Evolutionary conservation across 2,888 invertebrate genomes (phyloP).

Genomic region (Mesorhabditis sp.): DNA sequence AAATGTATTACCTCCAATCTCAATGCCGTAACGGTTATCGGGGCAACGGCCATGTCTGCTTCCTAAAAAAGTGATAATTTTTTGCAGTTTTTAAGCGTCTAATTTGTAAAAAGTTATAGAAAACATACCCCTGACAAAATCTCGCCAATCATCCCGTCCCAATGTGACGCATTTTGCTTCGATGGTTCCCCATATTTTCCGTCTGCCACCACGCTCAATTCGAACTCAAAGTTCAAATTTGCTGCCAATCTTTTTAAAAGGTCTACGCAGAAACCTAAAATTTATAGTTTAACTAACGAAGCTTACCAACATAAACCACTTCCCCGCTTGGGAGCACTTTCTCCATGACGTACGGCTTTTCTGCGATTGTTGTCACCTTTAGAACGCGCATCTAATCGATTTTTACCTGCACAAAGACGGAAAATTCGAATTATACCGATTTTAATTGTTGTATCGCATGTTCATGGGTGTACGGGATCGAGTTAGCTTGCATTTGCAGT

Average conservation of each 20-base stretch:
- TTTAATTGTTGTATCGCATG: constrained; percentile 16
- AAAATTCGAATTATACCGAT: neutral
- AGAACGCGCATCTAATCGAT: constrained; percentile 37
- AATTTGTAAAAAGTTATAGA: constrained; percentile 69
- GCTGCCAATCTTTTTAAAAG: constrained; percentile 64
- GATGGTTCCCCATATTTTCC: constrained; percentile 54
- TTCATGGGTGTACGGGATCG: constrained; percentile 41
- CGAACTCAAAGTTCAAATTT: constrained; percentile 46
- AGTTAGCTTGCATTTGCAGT: constrained; percentile 34
- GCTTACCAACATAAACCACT: constrained; percentile 64
- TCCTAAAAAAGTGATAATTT: constrained; percentile 67
- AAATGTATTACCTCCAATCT: constrained; percentile 81
- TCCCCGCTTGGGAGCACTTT: constrained; percentile 61
- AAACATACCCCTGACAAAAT: constrained; percentile 38
- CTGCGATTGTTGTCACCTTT: constrained; percentile 58
- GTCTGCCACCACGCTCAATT: constrained; percentile 56
- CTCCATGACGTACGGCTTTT: constrained; percentile 60
- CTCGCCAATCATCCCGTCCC: constrained; percentile 58
- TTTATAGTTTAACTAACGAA: too few species aligned
- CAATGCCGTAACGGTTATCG: constrained; percentile 91
- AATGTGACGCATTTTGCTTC: constrained; percentile 37
- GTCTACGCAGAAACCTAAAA: constrained; percentile 77
- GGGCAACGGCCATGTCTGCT: constrained; percentile 90
- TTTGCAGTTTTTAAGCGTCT: constrained; percentile 63
- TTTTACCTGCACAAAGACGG: neutral